These are phyloP conservation scores for Numenius arquata DNA, from an alignment of 2,113 vertebrate genomes.

Conservation along the genomic window DNA sequence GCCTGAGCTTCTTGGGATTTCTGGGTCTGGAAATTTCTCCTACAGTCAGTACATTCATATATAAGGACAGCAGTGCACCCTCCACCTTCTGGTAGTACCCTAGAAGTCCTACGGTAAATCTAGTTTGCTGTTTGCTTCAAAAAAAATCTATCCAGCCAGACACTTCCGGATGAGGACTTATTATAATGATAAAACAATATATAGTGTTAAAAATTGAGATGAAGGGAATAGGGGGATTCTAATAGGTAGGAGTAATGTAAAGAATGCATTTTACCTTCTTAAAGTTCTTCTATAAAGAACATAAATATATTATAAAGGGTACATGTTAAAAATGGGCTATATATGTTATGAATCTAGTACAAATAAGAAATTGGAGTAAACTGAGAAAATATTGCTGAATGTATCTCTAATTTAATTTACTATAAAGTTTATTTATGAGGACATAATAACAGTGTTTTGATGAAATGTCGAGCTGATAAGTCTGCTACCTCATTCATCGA, in stretches of 20 bases:
- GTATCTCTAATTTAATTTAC: not conserved
- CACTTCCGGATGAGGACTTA: not conserved
- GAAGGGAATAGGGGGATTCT: not conserved
- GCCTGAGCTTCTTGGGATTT: constrained; percentile 32
- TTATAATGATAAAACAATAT: too few species aligned
- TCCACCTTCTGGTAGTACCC: not conserved
- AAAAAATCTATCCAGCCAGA: not conserved
- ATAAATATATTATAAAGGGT: not conserved
- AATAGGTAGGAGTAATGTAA: not conserved
- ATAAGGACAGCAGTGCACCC: not conserved
- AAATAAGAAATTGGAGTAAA: not conserved
- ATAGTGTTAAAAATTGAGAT: not conserved
- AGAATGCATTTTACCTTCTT: not conserved
- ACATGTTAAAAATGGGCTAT: not conserved
- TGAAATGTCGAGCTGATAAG: not conserved
- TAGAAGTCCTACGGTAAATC: not conserved
- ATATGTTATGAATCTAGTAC: not conserved
- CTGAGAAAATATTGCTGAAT: not conserved
- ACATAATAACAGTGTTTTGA: not conserved
- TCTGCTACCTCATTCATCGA: not conserved
- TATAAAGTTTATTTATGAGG: not conserved
- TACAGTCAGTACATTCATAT: not conserved
- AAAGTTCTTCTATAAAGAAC: not conserved
- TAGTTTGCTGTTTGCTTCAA: not conserved
- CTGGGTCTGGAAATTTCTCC: not conserved